Evolutionary conservation across 2,797 vertebrate species (phyloP).

Genomic region (Rhabdophis nuchalis): DNA sequence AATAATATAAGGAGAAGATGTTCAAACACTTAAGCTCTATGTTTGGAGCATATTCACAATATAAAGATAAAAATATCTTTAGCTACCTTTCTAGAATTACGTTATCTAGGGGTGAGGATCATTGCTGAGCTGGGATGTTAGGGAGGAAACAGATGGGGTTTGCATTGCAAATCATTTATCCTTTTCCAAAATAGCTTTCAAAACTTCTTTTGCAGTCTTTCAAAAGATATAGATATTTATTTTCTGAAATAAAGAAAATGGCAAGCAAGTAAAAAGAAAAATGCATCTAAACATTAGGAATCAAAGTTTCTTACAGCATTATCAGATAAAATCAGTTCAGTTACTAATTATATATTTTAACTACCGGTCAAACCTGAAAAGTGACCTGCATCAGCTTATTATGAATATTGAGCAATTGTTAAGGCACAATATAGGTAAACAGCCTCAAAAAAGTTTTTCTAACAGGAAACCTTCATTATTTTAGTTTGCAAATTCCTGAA

Average conservation of each 20-base stretch:
- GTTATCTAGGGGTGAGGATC: neutral
- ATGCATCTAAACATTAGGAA: neutral
- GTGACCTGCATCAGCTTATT: neutral
- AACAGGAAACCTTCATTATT: neutral
- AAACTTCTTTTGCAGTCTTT: neutral
- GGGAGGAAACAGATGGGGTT: neutral
- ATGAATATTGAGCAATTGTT: neutral
- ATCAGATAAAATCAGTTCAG: neutral
- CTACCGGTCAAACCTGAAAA: neutral
- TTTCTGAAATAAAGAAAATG: neutral
- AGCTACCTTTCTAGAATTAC: neutral
- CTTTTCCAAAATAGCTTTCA: neutral
- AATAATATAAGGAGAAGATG: neutral
- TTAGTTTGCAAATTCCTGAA: neutral
- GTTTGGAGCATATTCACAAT: neutral
- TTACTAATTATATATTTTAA: neutral
- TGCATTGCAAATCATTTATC: neutral
- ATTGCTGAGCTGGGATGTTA: neutral
- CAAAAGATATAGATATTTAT: neutral
- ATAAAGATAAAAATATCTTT: neutral
- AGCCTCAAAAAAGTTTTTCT: neutral
- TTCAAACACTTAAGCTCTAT: neutral
- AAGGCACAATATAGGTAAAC: neutral
- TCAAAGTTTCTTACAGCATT: neutral
- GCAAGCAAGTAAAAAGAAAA: neutral